Conservation (phyloP, 64 coral and sea anemone species). For the Pachyseris speciosa region DNA sequence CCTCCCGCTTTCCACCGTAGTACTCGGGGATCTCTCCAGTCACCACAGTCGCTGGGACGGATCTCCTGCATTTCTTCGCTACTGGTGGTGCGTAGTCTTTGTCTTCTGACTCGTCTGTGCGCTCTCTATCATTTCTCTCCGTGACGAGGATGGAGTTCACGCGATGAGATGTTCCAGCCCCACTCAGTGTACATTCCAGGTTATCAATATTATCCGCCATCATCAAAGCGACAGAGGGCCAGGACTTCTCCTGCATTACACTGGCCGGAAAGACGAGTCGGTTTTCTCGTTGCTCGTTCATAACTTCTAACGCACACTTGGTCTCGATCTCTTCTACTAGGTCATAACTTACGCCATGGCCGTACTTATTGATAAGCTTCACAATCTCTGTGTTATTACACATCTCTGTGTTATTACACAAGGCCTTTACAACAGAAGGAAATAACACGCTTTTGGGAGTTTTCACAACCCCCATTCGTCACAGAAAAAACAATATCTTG, state of each 20-base stretch:
- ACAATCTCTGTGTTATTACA: conserved; percentile 66
- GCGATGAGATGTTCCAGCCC: conserved; percentile 65
- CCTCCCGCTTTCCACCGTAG: conserved; percentile 62
- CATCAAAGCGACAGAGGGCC: conserved; percentile 48
- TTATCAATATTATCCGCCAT: conserved; percentile 74
- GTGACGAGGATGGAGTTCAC: conserved; percentile 78
- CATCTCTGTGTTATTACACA: too few relatives aligned
- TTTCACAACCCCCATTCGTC: conserved; percentile 44
- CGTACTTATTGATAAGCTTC: conserved; percentile 60
- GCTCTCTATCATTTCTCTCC: conserved; percentile 43
- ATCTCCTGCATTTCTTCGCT: conserved; percentile 74
- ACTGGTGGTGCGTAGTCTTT: conserved; percentile 9
- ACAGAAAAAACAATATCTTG: conserved; percentile 80
- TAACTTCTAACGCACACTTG: conserved; percentile 55
- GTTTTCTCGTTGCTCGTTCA: conserved; percentile 66
- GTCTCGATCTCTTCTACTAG: conserved; percentile 69
- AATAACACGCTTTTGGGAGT: conserved; percentile 74
- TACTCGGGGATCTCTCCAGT: conserved; percentile 64
- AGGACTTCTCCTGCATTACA: conserved; percentile 4
- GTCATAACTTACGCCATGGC: conserved; percentile 64
- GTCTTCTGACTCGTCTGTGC: not conserved
- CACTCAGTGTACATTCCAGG: conserved; percentile 56
- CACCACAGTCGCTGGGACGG: conserved; percentile 52
- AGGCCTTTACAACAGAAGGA: conserved; percentile 66
- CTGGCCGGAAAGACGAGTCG: conserved; percentile 54